Evolutionary conservation across 1,140 invertebrate genomes (phyloP), one percentile per base, ranked within the genome.

Genomic region (Melanaphis sacchari): DNA sequence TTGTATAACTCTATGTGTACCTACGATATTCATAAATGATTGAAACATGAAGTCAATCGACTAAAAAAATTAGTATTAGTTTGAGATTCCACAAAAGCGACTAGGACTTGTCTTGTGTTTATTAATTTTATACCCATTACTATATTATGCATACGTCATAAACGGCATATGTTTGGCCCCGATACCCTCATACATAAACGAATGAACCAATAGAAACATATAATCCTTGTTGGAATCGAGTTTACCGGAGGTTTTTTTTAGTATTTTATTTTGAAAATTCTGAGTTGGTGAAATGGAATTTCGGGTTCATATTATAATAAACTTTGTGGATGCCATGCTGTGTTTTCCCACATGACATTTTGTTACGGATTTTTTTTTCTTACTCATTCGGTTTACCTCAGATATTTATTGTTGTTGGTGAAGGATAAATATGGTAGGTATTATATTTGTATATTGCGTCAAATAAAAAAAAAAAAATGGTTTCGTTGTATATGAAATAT

Each of bases 311-410:
- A 89, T 52, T 89, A 89, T 54, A 89, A 89, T 89, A 89, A 52
- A 89, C 87, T 52, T 52, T 11, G 46, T 3, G 21, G n/a, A 90
- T 9, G 36, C 24, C 49, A 52, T 40, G 24, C 46, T 90, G 88
- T 90, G 49, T 90, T 54, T 90, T 90, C 49, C 49, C 49, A 90
- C 49, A 15, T 90, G 88, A 52, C 36, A 88, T 88, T 49, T 88
- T 36, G 85, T 88, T 88, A 88, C 43, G 6, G 85, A 85, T 54
- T 89, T 90, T 90, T 66, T 54, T 89, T 54, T 52, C 8, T 4
- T 54, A 38, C 54, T 85, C 41, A 54, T 54, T 54, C 84, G 41
- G 24, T 26, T 18, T 54, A 59, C 88, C 36, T 90, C 40, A 24
- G 22, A 90, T 90, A 90, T 90, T 52, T 54, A 90, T 54, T 90